Evolutionary conservation across 2,113 vertebrate genomes (phyloP).

Genomic region (Corythornis vintsioides): DNA sequence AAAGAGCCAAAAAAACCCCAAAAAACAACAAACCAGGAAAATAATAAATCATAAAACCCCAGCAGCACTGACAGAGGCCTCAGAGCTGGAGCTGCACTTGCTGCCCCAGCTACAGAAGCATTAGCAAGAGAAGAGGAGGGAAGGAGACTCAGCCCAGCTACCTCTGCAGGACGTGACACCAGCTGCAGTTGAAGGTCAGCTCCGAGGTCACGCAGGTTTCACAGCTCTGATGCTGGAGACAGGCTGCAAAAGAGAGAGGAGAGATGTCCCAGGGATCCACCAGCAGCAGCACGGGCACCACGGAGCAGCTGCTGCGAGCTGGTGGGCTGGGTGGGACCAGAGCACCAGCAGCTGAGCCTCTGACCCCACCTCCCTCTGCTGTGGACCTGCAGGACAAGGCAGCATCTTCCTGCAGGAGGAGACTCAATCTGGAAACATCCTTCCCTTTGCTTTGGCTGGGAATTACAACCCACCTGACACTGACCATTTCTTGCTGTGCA

Average conservation of each 20-base stretch:
- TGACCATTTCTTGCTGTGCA: rapidly evolving
- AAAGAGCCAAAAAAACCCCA: background rate
- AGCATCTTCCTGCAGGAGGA: background rate
- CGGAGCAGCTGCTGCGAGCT: background rate
- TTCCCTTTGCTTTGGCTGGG: background rate
- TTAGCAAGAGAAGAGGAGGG: background rate
- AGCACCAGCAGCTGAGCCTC: rapidly evolving
- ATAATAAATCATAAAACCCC: rapidly evolving
- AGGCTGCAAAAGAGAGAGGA: conserved; percentile 78
- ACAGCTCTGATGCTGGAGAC: conserved; percentile 88
- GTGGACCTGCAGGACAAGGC: background rate
- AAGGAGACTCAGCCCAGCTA: conserved; percentile 31
- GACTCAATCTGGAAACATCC: rapidly evolving
- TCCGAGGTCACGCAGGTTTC: conserved; percentile 83
- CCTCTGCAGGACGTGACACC: conserved; percentile 95
- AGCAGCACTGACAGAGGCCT: background rate
- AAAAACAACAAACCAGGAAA: background rate
- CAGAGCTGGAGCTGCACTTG: background rate
- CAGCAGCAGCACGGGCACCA: background rate
- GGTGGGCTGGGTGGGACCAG: background rate
- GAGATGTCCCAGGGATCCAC: background rate
- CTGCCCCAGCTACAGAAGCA: background rate
- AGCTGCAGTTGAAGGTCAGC: conserved; percentile 87
- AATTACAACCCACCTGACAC: background rate
- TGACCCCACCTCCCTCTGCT: background rate